Evolutionary conservation across 1,140 invertebrate species (phyloP).

Genomic region (Heterodera schachtii): DNA sequence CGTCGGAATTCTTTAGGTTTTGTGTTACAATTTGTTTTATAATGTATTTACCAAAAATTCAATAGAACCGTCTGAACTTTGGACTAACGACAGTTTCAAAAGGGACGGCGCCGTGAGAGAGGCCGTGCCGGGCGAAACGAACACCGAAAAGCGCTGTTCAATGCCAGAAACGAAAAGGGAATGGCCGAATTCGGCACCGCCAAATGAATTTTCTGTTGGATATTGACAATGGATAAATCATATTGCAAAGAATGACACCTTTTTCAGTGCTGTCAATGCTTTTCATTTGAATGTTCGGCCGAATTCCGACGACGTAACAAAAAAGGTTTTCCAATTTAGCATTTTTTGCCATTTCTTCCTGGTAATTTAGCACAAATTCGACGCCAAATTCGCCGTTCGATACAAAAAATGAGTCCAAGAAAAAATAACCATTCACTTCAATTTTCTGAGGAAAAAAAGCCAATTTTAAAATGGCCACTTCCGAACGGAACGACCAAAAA

Average conservation of each 20-base stretch:
- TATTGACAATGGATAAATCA: neutral
- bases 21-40: constrained; percentile 13
- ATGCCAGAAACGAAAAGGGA: constrained; percentile 41
- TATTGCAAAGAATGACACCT: neutral
- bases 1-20: constrained; percentile 29
- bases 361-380: constrained; percentile 30
- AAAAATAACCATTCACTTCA: constrained; percentile 33
- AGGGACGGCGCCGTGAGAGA: constrained; percentile 16
- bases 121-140: constrained; percentile 47
- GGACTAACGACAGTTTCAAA: constrained; percentile 32
- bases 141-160: constrained; percentile 41
- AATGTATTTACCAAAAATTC: constrained; percentile 49
- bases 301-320: constrained; percentile 35
- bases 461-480: too few species aligned
- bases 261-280: neutral
- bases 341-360: constrained; percentile 29
- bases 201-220: neutral
- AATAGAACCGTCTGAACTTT: constrained; percentile 14
- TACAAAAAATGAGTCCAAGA: constrained; percentile 7
- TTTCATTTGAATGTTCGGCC: constrained; percentile 36
- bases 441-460: neutral
- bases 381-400: constrained; percentile 1
- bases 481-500: too few species aligned
- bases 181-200: neutral
- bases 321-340: constrained; percentile 23